Base-by-base conservation (phyloP, 2,797 vertebrate genomes). In the Coluber constrictor region DNA sequence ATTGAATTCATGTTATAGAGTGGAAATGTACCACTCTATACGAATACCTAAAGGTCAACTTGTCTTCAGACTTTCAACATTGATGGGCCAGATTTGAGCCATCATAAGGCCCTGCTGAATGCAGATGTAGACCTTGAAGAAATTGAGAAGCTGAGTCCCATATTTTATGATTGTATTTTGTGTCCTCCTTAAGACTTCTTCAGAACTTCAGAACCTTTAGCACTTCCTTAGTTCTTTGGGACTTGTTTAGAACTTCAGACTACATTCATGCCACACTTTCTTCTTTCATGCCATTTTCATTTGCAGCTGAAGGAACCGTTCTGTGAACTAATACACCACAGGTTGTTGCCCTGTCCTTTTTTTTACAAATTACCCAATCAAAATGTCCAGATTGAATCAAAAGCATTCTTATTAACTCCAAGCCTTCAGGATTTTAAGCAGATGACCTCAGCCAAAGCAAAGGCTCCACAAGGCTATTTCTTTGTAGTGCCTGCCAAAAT, bases 401-500 rank as follows among this genome's bases (percentile, higher is more conserved):
- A 95, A 25, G 9, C 95, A 70, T 20, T 23, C 59, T 87, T 92
- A 94, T 94, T 9, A 91, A 86, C 94, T 95, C 88, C 90, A 55
- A 93, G 10, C 54, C 51, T n/a, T 74, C 32, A 87, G 27, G 12
- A 55, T 63, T 94, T 96, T 94, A 94, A 59, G 27, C 57, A 94
- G 92, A 94, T 61, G 1, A 57, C 63, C 3, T 54, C 8, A 12
- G 87, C 43, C 13, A 63, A 86, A 95, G 86, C 93, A 79, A 90
- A 95, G 95, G 63, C 87, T 94, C 88, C 93, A 88, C 91, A 57
- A 25, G 9, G 91, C 43, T 94, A 94, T 90, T 60, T 88, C 61
- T 16, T 93, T 93, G 95, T 93, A 95, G 94, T 93, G 92, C n/a
- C 43, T 94, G 47, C 54, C 11, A 43, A 92, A 93, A 79, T 37